Percentiles rank a stretch among this genome's conserved stretches.
These are phyloP conservation scores for Camponotus vicinus DNA, from an alignment of 1,140 invertebrate species.

Conservation along the genomic window DNA sequence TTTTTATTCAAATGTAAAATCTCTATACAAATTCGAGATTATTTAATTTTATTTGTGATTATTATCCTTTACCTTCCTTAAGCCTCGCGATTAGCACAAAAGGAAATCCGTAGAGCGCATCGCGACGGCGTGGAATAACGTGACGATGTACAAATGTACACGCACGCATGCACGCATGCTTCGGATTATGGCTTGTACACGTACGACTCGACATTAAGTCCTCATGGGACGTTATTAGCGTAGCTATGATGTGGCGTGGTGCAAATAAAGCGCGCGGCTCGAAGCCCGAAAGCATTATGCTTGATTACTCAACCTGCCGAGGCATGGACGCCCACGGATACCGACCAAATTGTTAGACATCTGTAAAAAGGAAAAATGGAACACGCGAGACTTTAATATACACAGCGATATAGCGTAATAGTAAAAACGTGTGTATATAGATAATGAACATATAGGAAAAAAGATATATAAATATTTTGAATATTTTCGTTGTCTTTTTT, in stretches of 20 bases:
- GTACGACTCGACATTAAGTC: conserved; percentile 75
- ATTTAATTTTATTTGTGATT: not conserved
- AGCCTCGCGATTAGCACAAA: conserved; percentile 1
- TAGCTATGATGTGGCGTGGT: conserved; percentile 80
- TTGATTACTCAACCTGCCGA: conserved; percentile 82
- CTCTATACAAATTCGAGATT: not conserved
- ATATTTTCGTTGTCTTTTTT: not conserved
- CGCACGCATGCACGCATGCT: conserved; percentile 69
- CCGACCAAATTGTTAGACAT: conserved; percentile 27
- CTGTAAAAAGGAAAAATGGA: not conserved
- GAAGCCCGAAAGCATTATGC: conserved; percentile 82
- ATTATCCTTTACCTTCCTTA: not conserved
- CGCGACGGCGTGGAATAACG: not conserved
- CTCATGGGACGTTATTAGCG: conserved; percentile 84
- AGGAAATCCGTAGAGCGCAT: conserved; percentile 38
- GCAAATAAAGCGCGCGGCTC: conserved; percentile 80
- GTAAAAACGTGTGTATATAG: not conserved
- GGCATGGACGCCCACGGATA: conserved; percentile 73
- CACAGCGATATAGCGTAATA: not conserved
- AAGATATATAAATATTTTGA: not conserved
- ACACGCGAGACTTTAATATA: conserved; percentile 16
- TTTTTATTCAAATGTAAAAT: not conserved
- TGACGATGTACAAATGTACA: not conserved
- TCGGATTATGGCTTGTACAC: conserved; percentile 74
- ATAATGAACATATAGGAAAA: not conserved